phyloP scores from a whole-genome alignment of 64 coral and sea anemone species.

The Montipora cactus region DNA sequence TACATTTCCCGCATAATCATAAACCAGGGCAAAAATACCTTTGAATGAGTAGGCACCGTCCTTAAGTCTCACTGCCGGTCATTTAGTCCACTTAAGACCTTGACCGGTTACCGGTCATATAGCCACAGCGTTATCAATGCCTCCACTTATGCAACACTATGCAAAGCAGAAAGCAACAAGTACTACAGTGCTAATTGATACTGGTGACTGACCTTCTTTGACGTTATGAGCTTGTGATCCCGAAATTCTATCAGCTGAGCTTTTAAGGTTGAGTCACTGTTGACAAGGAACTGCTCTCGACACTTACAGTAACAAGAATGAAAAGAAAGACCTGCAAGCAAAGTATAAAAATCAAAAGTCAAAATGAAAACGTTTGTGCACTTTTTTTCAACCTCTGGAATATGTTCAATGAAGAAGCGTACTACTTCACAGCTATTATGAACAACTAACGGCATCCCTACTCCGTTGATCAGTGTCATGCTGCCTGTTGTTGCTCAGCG shows the following conservation, averaged over 20 bases:
- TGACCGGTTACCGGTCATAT: not conserved
- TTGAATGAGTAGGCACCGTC: no score
- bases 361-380: not conserved
- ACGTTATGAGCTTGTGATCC: slow-evolving; percentile 97
- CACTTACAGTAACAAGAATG: slow-evolving; percentile 86
- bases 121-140: not conserved
- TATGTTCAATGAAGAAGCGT: no score
- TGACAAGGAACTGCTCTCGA: slow-evolving; percentile 91
- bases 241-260: slow-evolving; percentile 98
- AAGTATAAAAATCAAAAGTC: not conserved
- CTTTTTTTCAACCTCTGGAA: no score
- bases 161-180: not conserved
- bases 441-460: no score
- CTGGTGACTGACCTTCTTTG: slow-evolving; percentile 78
- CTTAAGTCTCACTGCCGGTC: no score
- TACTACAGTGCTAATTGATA: not conserved
- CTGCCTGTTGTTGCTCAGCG: no score
- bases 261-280: slow-evolving; percentile 90
- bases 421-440: no score
- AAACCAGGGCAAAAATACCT: no score
- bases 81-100: no score
- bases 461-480: no score
- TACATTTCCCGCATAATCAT: no score
- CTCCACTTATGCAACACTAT: not conserved
- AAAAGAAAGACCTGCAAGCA: slow-evolving; percentile 70